Percentiles rank a stretch among this genome's conserved stretches.
Conservation (phyloP, 1,140 invertebrate species). For the Ceratina australensis region DNA sequence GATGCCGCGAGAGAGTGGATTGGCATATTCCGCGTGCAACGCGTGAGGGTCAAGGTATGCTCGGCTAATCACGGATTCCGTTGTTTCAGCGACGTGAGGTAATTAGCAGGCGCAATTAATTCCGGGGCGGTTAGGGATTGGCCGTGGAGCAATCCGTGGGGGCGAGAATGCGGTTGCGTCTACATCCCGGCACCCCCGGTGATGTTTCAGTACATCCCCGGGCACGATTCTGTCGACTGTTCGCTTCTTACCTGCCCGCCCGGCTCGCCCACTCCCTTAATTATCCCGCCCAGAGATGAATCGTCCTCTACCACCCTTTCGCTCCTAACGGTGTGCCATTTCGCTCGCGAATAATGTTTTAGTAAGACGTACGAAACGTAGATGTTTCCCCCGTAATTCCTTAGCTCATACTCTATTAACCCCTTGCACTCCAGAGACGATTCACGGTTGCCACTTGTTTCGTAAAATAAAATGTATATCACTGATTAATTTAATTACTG, state of each 20-base stretch:
- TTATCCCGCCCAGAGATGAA: slow-evolving; percentile 35
- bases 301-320: neutral
- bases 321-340: neutral
- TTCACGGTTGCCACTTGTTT: no score
- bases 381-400: no score
- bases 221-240: slow-evolving; percentile 19
- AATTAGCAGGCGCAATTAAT: slow-evolving; percentile 70
- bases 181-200: neutral
- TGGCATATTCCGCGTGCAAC: slow-evolving; percentile 41
- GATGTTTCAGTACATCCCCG: neutral
- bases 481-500: no score
- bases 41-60: slow-evolving; percentile 46
- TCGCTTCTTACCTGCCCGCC: slow-evolving; percentile 44
- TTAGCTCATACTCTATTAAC: no score
- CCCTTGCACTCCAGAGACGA: no score
- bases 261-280: slow-evolving; percentile 40
- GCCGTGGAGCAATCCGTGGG: slow-evolving; percentile 35
- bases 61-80: slow-evolving; percentile 63
- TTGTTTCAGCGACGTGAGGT: slow-evolving; percentile 59
- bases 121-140: slow-evolving; percentile 60
- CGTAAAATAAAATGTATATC: no score
- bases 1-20: slow-evolving; percentile 3
- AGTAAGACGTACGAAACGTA: no score
- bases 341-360: no score
- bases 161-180: slow-evolving; percentile 53